These are phyloP conservation scores for Asbolus verrucosus DNA, from an alignment of 1,140 invertebrate genomes.

Conservation along the genomic window DNA sequence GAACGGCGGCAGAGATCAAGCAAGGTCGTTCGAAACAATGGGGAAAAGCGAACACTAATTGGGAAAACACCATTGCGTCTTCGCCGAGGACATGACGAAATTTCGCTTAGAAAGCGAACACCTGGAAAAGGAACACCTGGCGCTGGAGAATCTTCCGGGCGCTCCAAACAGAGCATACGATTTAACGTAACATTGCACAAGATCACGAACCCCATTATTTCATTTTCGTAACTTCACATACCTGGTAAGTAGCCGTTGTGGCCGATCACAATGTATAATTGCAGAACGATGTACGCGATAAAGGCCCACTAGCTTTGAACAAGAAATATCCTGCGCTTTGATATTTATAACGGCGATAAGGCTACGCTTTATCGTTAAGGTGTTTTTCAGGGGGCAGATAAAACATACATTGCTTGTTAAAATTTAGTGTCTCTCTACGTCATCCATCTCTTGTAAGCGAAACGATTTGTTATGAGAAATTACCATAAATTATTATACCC, in stretches of 20 bases:
- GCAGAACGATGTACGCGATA: too few species aligned
- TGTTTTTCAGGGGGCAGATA: background rate
- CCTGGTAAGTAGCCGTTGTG: slow-evolving; percentile 5
- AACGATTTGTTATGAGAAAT: too few species aligned
- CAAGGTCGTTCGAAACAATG: slow-evolving; percentile 36
- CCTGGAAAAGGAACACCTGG: slow-evolving; percentile 2
- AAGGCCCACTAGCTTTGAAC: background rate
- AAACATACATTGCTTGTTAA: background rate
- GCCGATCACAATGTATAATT: background rate
- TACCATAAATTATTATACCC: too few species aligned
- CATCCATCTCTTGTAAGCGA: too few species aligned
- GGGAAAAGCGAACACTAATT: slow-evolving; percentile 16
- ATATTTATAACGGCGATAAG: slow-evolving; percentile 15
- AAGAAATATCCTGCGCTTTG: slow-evolving; percentile 10
- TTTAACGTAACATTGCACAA: slow-evolving; percentile 20
- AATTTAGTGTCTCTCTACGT: background rate
- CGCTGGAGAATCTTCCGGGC: slow-evolving; percentile 18
- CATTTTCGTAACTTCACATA: background rate
- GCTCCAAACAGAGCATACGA: slow-evolving; percentile 26
- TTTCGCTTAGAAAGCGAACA: slow-evolving; percentile 13
- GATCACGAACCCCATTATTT: background rate
- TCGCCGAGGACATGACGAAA: slow-evolving; percentile 3
- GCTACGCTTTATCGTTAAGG: slow-evolving; percentile 5
- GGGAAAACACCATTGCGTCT: slow-evolving; percentile 11
- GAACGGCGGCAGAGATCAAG: background rate